A percentile compares a stretch with the other conserved stretches of the same genome.
Conservation (phyloP, 2,113 vertebrate genomes). For the Hydrolagus affinis region DNA sequence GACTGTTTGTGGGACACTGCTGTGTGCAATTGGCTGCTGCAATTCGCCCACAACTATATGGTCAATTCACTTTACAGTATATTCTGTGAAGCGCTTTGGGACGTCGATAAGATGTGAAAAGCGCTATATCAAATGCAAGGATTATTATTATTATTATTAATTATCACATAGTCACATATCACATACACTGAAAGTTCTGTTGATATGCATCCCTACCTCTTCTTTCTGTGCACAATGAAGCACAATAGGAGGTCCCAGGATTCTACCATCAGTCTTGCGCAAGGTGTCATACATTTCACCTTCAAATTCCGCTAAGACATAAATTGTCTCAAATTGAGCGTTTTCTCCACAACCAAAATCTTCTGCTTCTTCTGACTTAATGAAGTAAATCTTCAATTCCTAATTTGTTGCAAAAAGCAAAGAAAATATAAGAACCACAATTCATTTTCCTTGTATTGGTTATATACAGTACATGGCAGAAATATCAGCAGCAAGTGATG, state of each 20-base stretch:
- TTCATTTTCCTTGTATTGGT: not conserved
- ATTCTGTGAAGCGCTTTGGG: no score
- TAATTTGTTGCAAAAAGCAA: constrained; percentile 40
- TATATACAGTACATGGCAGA: no score
- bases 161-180: not conserved
- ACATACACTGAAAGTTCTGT: not conserved
- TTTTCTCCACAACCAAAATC: constrained; percentile 71
- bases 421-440: constrained; percentile 37
- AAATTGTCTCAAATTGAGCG: constrained; percentile 77
- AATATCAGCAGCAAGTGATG: not conserved
- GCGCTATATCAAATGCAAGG: no score
- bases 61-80: no score
- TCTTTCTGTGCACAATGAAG: constrained; percentile 70
- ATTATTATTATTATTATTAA: no score
- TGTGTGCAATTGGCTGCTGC: no score
- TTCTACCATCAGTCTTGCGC: constrained; percentile 73
- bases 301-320: constrained; percentile 75
- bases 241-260: constrained; percentile 81
- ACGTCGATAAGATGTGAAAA: no score
- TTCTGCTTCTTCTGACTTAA: constrained; percentile 66
- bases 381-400: constrained; percentile 74
- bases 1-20: no score
- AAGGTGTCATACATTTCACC: constrained; percentile 66
- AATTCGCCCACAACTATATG: no score
- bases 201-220: constrained; percentile 58